Evolutionary conservation across 2,888 invertebrate genomes (phyloP), one percentile per base, ranked within the genome.

Genomic region (Drosophila gaucha): DNA sequence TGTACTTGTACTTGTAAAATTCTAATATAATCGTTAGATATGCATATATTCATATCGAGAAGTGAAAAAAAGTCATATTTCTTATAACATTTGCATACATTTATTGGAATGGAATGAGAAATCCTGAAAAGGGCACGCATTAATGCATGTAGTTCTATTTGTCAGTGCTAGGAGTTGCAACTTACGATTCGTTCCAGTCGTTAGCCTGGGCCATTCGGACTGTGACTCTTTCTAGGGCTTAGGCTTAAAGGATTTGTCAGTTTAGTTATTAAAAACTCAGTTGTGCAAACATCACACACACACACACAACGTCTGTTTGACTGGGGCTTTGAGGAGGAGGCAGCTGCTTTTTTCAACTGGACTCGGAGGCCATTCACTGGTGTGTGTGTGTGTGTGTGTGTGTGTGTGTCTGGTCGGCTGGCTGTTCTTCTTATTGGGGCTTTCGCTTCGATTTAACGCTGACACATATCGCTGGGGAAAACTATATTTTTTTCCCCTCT

Each of bases 251-350:
- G 87, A 78, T 72, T 86, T 80, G 82, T 70, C 78, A 80, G 87
- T 75, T 84, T 65, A 75, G 82, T 78, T 82, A 85, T 87, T 87
- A 80, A 80, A 82, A 80, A 86, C 70, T 79, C 79, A 80, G 80
- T 71, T 71, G 58, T 43, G 33, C 57, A 46, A 46, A 20, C 35
- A 46, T 20, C 50, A 31, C 33, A 30, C 38, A 39, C 4, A 3
- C 18, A 22, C 14, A 33, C 9, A 20, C 24, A 39, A 46, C 28
- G 12, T 18, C 16, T 36, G 35, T 14, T 12, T 9, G 20, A 24
- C n/a, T 41, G 24, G 24, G 22, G 12, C 14, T 33, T 5, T 33
- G 14, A 33, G 9, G 4, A 14, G 14, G 26, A 18, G 18, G 18
- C 44, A 43, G 43, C 24, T n/a, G n/a, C n/a, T n/a, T n/a, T n/a